phyloP scores from a whole-genome alignment of 2,797 vertebrate species.

The Tragelaphus oryx region DNA sequence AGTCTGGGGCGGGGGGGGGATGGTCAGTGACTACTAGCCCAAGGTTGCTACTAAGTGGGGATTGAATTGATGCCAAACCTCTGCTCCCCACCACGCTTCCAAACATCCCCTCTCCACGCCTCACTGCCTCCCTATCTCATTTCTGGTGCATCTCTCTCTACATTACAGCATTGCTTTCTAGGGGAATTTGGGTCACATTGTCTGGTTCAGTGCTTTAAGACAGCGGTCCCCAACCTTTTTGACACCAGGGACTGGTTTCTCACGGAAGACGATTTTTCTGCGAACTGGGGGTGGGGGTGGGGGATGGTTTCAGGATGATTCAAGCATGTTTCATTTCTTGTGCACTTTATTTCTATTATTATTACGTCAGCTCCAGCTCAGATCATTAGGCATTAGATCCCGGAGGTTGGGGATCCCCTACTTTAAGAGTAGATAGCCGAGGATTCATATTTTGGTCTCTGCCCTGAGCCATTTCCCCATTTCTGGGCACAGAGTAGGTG shows the following conservation, averaged over 20 bases:
- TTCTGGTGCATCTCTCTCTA: not conserved
- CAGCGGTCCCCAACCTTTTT: not conserved
- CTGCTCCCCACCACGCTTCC: not conserved
- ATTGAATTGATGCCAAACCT: not conserved
- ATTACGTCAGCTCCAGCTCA: not conserved
- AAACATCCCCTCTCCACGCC: fast-evolving
- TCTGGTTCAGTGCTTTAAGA: not conserved
- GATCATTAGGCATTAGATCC: not conserved
- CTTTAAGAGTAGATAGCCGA: not conserved
- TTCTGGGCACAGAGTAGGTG: not conserved
- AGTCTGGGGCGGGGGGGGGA: not conserved
- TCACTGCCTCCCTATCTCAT: not conserved
- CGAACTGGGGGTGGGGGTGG: not conserved
- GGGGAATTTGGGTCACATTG: not conserved
- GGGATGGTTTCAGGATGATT: not conserved
- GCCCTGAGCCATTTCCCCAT: not conserved
- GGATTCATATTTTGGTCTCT: not conserved
- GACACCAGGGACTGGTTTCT: not conserved
- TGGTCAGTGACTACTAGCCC: not conserved
- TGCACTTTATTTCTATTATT: not conserved
- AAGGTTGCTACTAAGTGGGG: not conserved
- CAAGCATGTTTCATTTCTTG: not conserved
- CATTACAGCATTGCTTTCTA: not conserved
- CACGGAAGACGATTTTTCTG: not conserved
- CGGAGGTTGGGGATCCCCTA: not conserved